These are phyloP conservation scores for Acrocephalus kingi DNA, from an alignment of 2,113 vertebrate species.

Conservation along the genomic window DNA sequence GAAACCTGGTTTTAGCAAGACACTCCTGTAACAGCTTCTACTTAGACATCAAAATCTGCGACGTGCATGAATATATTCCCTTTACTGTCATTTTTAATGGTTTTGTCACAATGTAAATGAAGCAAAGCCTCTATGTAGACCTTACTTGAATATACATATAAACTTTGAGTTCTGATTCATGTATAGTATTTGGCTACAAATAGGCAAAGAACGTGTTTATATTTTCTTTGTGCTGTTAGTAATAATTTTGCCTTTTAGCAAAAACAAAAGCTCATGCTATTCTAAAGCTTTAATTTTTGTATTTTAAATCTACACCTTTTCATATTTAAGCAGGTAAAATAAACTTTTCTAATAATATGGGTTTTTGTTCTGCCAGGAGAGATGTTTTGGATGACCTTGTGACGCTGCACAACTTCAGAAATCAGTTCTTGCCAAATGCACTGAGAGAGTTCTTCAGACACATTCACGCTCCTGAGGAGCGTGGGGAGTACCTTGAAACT, in stretches of 20 bases:
- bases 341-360: not conserved
- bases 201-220: not conserved
- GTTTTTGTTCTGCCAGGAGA: constrained; percentile 75
- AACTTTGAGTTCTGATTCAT: not conserved
- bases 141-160: not conserved
- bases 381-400: constrained; percentile 98
- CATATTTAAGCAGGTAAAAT: not conserved
- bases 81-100: not conserved
- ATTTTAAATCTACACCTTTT: not conserved
- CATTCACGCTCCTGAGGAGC: constrained; percentile 96
- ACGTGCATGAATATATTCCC: not conserved
- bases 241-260: not conserved
- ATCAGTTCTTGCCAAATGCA: constrained; percentile 98
- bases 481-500: constrained; percentile 97
- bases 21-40: not conserved
- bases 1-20: not conserved
- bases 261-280: not conserved
- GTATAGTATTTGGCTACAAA: not conserved
- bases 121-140: not conserved
- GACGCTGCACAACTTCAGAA: constrained; percentile 98
- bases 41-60: not conserved
- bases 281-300: not conserved
- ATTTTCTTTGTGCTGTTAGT: not conserved
- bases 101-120: not conserved
- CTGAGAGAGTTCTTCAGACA: constrained; percentile 97